Evolutionary conservation across 2,888 invertebrate genomes (phyloP).

Genomic region (Tolmerus cingulatus): DNA sequence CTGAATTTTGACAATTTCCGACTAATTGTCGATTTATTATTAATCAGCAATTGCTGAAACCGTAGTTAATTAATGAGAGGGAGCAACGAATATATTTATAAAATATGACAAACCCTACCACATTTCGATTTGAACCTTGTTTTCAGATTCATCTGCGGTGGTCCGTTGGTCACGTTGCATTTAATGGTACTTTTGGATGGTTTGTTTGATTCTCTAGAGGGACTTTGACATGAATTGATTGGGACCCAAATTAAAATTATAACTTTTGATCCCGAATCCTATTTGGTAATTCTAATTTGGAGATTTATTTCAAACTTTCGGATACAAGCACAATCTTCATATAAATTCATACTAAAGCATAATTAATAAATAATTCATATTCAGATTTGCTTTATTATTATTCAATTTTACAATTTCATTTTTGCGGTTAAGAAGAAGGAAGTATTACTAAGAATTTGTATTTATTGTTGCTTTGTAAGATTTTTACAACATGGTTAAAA

Average conservation of each 20-base stretch:
- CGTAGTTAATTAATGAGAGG: background rate
- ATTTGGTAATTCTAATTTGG: background rate
- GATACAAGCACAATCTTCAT: background rate
- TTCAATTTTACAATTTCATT: too few species aligned
- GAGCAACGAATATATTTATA: background rate
- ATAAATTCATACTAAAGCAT: too few species aligned
- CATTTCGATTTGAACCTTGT: background rate
- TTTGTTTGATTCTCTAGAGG: background rate
- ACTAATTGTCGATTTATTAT: background rate
- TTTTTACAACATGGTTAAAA: too few species aligned
- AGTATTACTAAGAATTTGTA: too few species aligned
- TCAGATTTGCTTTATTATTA: too few species aligned
- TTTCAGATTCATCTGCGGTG: background rate
- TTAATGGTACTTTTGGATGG: background rate
- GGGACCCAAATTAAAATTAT: background rate
- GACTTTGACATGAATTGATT: background rate
- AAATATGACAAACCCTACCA: background rate
- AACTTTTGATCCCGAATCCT: background rate
- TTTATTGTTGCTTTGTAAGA: too few species aligned
- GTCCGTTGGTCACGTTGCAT: background rate
- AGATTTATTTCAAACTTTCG: background rate
- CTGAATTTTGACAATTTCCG: background rate
- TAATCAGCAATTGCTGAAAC: background rate
- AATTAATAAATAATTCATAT: too few species aligned
- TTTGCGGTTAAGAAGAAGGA: too few species aligned